Conservation (phyloP, 2,113 vertebrate genomes). For the Pedionomus torquatus region DNA sequence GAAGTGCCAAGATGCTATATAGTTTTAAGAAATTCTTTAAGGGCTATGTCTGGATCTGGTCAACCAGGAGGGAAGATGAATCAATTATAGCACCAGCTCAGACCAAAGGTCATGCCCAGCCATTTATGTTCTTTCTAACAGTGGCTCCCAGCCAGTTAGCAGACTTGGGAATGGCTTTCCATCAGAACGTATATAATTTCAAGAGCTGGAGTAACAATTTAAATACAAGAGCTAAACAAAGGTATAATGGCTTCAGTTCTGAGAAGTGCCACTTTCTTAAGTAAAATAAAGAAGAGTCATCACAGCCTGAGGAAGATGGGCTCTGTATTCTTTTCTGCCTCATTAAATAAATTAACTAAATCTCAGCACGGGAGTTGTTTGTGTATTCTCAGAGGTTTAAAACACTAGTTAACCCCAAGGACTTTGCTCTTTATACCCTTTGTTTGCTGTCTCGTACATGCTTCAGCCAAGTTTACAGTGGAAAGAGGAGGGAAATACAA, state of each 20-base stretch:
- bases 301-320: neutral
- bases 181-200: neutral
- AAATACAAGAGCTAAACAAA: neutral
- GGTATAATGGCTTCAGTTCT: neutral
- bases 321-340: neutral
- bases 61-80: neutral
- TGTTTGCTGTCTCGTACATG: neutral
- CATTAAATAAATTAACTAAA: neutral
- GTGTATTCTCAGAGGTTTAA: neutral
- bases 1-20: neutral
- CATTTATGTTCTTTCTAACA: neutral
- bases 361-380: neutral
- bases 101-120: neutral
- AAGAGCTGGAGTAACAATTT: neutral
- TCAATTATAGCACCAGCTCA: neutral
- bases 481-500: rapidly evolving
- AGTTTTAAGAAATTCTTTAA: neutral
- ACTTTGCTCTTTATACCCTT: neutral
- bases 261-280: neutral
- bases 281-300: neutral
- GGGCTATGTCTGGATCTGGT: neutral
- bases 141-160: neutral
- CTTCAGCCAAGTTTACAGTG: neutral
- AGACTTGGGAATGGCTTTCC: neutral
- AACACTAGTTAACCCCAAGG: neutral